Conservation (phyloP, 1,140 invertebrate genomes). For the Papilio helenus region DNA sequence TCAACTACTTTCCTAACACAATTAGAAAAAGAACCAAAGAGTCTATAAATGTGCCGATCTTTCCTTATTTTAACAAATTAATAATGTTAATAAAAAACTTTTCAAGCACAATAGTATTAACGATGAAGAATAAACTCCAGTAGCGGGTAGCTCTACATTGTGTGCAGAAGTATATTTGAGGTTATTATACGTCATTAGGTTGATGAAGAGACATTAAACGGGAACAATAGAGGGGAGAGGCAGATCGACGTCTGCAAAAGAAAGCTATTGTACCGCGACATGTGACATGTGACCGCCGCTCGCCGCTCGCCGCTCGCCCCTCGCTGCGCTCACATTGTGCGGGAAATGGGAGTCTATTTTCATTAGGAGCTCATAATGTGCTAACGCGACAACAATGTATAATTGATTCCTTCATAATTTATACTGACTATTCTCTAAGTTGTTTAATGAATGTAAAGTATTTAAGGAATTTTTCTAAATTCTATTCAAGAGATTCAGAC, state of each 20-base stretch:
- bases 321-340: neutral
- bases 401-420: conserved; percentile 1
- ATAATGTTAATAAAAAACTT: conserved; percentile 5
- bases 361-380: conserved; percentile 7
- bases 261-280: conserved; percentile 21
- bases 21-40: neutral
- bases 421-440: neutral
- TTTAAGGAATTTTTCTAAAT: neutral
- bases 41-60: neutral
- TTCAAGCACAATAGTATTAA: conserved; percentile 28
- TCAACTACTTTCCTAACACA: conserved; percentile 20
- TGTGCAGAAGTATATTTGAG: conserved; percentile 8
- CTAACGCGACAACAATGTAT: neutral
- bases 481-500: neutral
- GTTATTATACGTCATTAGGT: conserved; percentile 29
- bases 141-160: neutral
- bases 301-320: too few species aligned
- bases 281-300: conserved; percentile 5
- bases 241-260: conserved; percentile 24
- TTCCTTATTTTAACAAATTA: neutral
- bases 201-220: conserved; percentile 31
- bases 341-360: conserved; percentile 22
- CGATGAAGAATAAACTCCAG: neutral
- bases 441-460: neutral
- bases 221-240: conserved; percentile 18